Percentiles rank a stretch among this genome's conserved stretches.
phyloP scores from a whole-genome alignment of 2,113 vertebrate genomes.

The Peucedramus taeniatus region DNA sequence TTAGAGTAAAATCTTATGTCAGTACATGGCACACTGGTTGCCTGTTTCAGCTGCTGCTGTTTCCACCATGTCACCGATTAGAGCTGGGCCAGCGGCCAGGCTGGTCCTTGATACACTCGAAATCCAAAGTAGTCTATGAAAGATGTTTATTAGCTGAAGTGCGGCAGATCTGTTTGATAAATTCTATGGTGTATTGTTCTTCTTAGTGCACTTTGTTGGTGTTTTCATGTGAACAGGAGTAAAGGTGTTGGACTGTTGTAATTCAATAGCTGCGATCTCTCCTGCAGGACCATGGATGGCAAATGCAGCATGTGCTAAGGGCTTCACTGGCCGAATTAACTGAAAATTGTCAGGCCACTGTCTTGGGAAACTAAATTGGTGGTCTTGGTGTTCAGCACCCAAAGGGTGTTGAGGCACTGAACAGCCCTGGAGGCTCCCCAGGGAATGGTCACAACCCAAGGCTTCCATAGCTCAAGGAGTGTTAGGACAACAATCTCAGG shows the following conservation, averaged over 20 bases:
- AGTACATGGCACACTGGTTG: background rate
- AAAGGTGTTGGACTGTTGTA: background rate
- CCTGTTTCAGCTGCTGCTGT: background rate
- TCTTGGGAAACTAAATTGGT: background rate
- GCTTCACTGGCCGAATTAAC: background rate
- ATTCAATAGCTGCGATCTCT: background rate
- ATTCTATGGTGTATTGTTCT: background rate
- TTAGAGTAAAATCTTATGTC: conserved; percentile 13
- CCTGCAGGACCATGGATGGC: background rate
- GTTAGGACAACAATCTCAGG: background rate
- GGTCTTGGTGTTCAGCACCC: background rate
- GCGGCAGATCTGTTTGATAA: background rate
- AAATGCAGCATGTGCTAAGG: background rate
- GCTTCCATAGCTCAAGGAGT: background rate
- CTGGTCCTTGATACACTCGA: background rate
- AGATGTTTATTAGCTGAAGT: background rate
- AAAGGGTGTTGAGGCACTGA: background rate
- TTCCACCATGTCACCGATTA: background rate
- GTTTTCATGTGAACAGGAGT: background rate
- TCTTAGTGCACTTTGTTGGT: background rate
- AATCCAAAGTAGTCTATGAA: background rate
- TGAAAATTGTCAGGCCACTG: background rate
- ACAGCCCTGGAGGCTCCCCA: background rate
- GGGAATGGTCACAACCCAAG: background rate
- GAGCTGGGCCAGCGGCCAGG: background rate